Conservation (phyloP, 2,888 invertebrate genomes). For the Drosophila melanosoma region DNA sequence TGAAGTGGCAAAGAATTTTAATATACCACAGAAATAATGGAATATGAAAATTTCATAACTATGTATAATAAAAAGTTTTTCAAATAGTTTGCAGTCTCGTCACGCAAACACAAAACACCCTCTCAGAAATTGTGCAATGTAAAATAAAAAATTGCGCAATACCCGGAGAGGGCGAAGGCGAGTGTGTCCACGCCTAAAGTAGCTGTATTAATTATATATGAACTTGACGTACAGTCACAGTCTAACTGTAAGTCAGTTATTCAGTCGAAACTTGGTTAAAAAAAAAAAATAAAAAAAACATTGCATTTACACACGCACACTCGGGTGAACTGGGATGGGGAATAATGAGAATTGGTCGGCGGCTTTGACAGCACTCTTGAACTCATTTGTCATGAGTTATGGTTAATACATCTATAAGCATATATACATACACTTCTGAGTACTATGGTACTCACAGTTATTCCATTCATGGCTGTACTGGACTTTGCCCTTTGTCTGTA, state of each 20-base stretch:
- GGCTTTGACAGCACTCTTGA: slow-evolving; percentile 62
- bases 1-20: background rate
- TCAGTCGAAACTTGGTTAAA: slow-evolving; percentile 41
- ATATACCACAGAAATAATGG: background rate
- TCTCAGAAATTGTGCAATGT: slow-evolving; percentile 43
- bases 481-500: slow-evolving; percentile 20
- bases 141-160: slow-evolving; percentile 67
- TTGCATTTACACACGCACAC: slow-evolving; percentile 53
- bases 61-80: slow-evolving; percentile 15
- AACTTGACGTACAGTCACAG: slow-evolving; percentile 56
- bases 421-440: background rate
- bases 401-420: slow-evolving; percentile 3
- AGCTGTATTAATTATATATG: slow-evolving; percentile 68
- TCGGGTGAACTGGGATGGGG: background rate
- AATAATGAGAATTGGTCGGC: slow-evolving; percentile 32
- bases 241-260: background rate
- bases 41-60: slow-evolving; percentile 28
- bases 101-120: slow-evolving; percentile 37
- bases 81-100: slow-evolving; percentile 38
- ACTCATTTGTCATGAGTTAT: slow-evolving; percentile 48
- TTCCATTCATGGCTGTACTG: slow-evolving; percentile 37
- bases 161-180: slow-evolving; percentile 11
- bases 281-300: slow-evolving; percentile 18
- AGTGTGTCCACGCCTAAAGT: slow-evolving; percentile 51
- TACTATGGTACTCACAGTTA: slow-evolving; percentile 4